These are phyloP conservation scores for Antennarius striatus DNA, from an alignment of 2,113 vertebrate species.

Conservation along the genomic window DNA sequence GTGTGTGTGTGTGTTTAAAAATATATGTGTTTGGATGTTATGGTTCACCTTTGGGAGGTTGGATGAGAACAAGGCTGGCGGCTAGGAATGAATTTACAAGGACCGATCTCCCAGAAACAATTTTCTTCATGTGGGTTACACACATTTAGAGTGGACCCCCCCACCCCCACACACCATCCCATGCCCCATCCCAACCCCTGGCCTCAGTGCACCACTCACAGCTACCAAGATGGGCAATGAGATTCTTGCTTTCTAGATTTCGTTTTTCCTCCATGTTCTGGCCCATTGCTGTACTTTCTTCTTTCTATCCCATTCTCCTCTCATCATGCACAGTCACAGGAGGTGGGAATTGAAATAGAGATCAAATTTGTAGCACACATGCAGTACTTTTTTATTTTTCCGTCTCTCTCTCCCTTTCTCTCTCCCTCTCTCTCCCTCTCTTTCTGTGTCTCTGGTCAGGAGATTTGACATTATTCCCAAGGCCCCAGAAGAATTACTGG, in stretches of 20 bases:
- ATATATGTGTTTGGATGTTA: slow-evolving; percentile 67
- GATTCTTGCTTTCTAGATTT: slow-evolving; percentile 60
- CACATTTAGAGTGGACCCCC: slow-evolving; percentile 71
- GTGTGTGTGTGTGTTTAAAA: slow-evolving; percentile 4
- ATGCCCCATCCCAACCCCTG: slow-evolving; percentile 32
- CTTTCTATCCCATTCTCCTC: neutral
- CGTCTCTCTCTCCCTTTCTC: slow-evolving; percentile 13
- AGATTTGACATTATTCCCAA: slow-evolving; percentile 43
- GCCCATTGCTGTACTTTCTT: slow-evolving; percentile 14
- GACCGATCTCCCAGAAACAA: slow-evolving; percentile 73
- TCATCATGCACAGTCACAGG: slow-evolving; percentile 39
- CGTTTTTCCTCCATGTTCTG: neutral
- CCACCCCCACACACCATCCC: too few relatives aligned
- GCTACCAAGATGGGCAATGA: slow-evolving; percentile 63
- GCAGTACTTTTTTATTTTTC: slow-evolving; percentile 19
- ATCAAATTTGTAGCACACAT: slow-evolving; percentile 32
- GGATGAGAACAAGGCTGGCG: slow-evolving; percentile 66
- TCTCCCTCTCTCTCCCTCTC: slow-evolving; percentile 9
- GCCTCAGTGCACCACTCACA: slow-evolving; percentile 57
- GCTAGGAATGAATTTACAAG: slow-evolving; percentile 72
- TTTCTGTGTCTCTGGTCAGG: slow-evolving; percentile 3
- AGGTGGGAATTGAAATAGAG: slow-evolving; percentile 35
- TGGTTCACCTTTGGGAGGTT: slow-evolving; percentile 70
- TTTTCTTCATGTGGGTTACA: slow-evolving; percentile 76
- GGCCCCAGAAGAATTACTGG: slow-evolving; percentile 41